Evolutionary conservation across 2,113 vertebrate genomes (phyloP), one percentile per base, ranked within the genome.

Genomic region (Marmota monax): DNA sequence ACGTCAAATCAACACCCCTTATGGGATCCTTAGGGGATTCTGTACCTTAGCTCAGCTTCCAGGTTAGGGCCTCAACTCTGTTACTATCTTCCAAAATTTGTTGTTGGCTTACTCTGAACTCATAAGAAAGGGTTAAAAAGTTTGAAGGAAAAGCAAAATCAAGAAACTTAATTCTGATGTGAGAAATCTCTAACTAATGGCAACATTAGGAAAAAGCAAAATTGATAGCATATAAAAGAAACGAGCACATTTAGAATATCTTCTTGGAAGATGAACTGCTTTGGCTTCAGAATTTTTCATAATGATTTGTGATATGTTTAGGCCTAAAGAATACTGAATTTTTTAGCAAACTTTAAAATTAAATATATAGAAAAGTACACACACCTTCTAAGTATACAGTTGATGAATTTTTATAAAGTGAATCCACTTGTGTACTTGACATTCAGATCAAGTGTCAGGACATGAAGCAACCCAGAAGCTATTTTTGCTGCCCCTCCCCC

Each of bases 281-380:
- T 69, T 42, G 67, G 29, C 3, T 3, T 95, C 20, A 39, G 61
- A 73, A 65, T 70, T 76, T 67, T 85, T 80, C 22, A 20, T 45
- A 51, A 42, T 84, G 90, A 86, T 90, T 72, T 86, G n/a, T 70
- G n/a, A 90, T 93, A 10, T 92, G 76, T 69, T 63, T 77, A 83
- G 29, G 53, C 32, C n/a, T 79, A 63, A 72, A 77, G 48, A 94
- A 58, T 51, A 83, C 2, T 58, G 86, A 76, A 88, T 79, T 70
- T 82, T 72, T 0, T 16, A 86, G 11, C 39, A 58, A 37, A 65
- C 56, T 80, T 83, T 70, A 61, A 87, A 89, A 51, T 58, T 61
- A 72, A 76, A 25, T 32, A 17, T n/a, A 48, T 32, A 51, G 58
- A 84, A 87, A 92, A 93, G 39, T 72, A 42, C 7, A 56, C 22